phyloP scores from a whole-genome alignment of 1,140 invertebrate genomes.

The Pogonomyrmex californicus region DNA sequence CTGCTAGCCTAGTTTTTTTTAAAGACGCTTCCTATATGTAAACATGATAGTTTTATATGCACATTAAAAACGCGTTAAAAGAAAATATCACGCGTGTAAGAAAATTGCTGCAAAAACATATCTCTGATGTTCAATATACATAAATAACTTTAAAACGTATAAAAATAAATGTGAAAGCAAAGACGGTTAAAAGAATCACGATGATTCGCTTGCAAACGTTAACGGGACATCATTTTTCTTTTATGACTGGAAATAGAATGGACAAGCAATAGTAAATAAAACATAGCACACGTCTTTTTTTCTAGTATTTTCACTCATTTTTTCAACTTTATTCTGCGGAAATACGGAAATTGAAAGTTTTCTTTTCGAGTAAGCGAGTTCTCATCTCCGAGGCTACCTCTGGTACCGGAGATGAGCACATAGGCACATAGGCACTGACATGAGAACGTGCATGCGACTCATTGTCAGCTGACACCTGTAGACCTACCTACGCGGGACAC shows the following conservation, averaged over 20 bases:
- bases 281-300: not conserved
- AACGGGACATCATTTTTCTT: not conserved
- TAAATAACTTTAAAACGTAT: not conserved
- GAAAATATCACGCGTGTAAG: not conserved
- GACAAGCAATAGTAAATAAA: conserved; percentile 10
- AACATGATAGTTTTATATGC: not conserved
- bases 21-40: not conserved
- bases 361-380: conserved; percentile 64
- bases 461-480: conserved; percentile 86
- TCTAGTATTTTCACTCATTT: conserved; percentile 77
- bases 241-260: not conserved
- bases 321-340: conserved; percentile 81
- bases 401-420: not conserved
- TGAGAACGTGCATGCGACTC: conserved; percentile 69
- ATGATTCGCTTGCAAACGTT: not conserved
- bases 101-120: conserved; percentile 10
- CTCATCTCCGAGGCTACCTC: conserved; percentile 35
- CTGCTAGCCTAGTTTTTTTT: not conserved
- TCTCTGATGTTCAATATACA: not conserved
- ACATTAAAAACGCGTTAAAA: not conserved
- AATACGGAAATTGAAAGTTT: conserved; percentile 84
- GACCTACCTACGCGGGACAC: conserved; percentile 76
- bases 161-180: not conserved
- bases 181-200: conserved; percentile 55
- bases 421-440: not conserved